Conservation (phyloP, 1,140 invertebrate species). For the Ceratitis capitata region DNA sequence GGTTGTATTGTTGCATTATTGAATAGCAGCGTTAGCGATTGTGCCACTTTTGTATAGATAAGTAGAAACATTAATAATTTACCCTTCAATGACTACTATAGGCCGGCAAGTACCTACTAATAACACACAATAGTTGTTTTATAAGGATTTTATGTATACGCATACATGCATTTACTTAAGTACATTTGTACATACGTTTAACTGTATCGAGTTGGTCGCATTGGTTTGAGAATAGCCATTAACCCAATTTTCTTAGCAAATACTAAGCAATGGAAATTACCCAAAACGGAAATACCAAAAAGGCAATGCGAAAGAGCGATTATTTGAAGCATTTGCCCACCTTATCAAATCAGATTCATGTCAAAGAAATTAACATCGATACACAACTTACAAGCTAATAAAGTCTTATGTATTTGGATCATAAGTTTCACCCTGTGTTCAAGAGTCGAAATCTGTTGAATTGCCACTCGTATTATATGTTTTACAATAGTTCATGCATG, state of each 20-base stretch:
- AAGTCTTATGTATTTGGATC: neutral
- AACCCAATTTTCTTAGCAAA: constrained; percentile 3
- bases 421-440: neutral
- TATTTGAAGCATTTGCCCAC: neutral
- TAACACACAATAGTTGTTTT: too few species aligned
- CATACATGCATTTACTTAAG: too few species aligned
- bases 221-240: neutral
- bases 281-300: constrained; percentile 9
- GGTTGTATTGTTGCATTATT: neutral
- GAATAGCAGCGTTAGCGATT: neutral
- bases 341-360: neutral
- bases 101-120: neutral
- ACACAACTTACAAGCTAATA: neutral
- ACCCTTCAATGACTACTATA: neutral
- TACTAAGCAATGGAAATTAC: constrained; percentile 17
- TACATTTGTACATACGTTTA: too few species aligned
- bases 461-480: neutral
- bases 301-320: neutral
- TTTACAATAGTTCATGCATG: neutral
- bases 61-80: neutral
- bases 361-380: neutral
- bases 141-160: too few species aligned
- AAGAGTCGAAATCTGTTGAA: neutral
- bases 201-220: neutral
- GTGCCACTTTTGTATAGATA: neutral